Evolutionary conservation across 2,888 invertebrate species (phyloP).

Genomic region (Morpho achilles): DNA sequence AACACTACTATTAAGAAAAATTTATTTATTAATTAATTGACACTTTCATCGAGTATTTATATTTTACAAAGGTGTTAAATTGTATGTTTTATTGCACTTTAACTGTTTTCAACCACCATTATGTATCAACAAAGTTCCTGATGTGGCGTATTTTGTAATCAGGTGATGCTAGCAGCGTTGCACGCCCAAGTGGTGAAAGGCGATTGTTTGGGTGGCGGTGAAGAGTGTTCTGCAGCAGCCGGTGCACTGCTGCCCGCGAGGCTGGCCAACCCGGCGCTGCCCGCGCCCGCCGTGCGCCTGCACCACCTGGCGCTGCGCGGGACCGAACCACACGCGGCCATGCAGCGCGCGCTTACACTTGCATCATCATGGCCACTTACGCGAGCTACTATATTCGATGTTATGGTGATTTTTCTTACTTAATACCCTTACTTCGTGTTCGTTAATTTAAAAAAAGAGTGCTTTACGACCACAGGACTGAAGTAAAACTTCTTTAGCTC

Average conservation of each 20-base stretch:
- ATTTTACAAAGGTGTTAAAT: too few species aligned
- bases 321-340: conserved; percentile 91
- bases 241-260: conserved; percentile 90
- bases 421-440: too few species aligned
- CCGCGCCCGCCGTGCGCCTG: conserved; percentile 91
- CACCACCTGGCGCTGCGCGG: conserved; percentile 95
- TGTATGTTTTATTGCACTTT: too few species aligned
- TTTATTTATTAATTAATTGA: too few species aligned
- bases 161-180: conserved; percentile 96
- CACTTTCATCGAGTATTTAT: too few species aligned
- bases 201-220: conserved; percentile 85
- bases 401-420: conserved; percentile 82
- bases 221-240: conserved; percentile 85
- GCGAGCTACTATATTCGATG: conserved; percentile 95
- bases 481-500: too few species aligned
- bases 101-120: too few species aligned
- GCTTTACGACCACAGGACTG: too few species aligned
- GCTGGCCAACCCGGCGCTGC: conserved; percentile 88
- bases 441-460: too few species aligned
- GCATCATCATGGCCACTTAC: conserved; percentile 97
- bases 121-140: too few species aligned
- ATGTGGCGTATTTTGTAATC: neutral
- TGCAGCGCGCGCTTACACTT: conserved; percentile 94
- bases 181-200: conserved; percentile 96
- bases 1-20: too few species aligned